Conservation (phyloP, 1,140 invertebrate genomes). For the Paralvinella palmiformis region DNA sequence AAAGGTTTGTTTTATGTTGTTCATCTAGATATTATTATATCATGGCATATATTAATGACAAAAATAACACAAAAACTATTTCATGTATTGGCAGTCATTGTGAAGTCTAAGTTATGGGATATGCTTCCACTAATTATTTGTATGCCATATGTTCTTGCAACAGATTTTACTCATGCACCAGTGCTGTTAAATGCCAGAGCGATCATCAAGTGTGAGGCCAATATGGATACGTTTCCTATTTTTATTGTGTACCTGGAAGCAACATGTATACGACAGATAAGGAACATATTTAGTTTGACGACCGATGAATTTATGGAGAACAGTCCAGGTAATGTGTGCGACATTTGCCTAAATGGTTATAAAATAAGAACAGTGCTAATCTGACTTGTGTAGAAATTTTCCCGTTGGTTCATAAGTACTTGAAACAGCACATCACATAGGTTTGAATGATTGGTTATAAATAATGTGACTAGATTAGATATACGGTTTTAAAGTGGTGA, state of each 20-base stretch:
- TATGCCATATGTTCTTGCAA: neutral
- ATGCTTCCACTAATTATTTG: neutral
- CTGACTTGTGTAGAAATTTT: too few species aligned
- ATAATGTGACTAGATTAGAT: too few species aligned
- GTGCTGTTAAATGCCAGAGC: conserved; percentile 20
- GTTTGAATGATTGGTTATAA: too few species aligned
- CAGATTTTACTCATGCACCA: conserved; percentile 20
- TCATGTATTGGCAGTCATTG: neutral
- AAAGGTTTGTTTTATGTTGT: conserved; percentile 11
- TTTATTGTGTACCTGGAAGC: conserved; percentile 19
- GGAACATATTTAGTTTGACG: conserved; percentile 13
- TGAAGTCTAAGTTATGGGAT: neutral
- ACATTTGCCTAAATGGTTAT: too few species aligned
- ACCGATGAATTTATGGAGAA: conserved; percentile 12
- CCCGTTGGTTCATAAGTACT: too few species aligned
- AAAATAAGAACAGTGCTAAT: too few species aligned
- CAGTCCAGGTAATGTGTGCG: conserved; percentile 11
- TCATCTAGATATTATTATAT: neutral
- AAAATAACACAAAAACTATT: neutral
- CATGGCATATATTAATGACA: neutral
- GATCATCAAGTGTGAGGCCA: conserved; percentile 20
- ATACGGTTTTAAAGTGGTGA: too few species aligned
- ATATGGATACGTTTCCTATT: conserved; percentile 14
- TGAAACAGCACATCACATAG: too few species aligned
- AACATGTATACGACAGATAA: conserved; percentile 20